A percentile compares a stretch with the other conserved stretches of the same genome.
phyloP scores from a whole-genome alignment of 2,888 invertebrate species.

The Petrolisthes manimaculis region DNA sequence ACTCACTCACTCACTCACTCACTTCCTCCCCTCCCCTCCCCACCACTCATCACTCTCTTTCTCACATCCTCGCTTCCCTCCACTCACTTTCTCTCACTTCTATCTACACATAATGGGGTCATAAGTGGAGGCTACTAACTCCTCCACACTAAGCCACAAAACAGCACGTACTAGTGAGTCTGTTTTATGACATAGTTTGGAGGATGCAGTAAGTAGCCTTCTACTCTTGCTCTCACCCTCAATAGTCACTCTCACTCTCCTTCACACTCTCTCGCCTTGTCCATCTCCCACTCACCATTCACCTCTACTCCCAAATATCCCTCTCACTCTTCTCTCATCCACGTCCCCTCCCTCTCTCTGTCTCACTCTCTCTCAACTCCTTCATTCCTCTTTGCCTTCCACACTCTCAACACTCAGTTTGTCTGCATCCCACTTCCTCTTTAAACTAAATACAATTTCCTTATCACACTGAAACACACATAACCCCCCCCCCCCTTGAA shows the following conservation, averaged over 20 bases:
- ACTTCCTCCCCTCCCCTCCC: conserved; percentile 6
- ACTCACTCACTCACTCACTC: neutral
- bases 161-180: no score
- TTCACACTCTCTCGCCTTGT: neutral
- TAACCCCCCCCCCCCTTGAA: neutral
- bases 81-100: no score
- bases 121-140: no score
- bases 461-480: neutral
- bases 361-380: neutral
- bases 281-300: neutral
- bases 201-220: no score
- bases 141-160: no score
- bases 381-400: neutral
- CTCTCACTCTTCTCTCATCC: neutral
- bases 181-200: no score
- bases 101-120: no score
- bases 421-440: neutral
- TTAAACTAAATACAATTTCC: neutral
- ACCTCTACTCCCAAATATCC: neutral
- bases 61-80: neutral
- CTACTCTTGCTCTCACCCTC: no score
- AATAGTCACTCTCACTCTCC: no score
- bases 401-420: neutral
- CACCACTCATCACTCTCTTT: neutral
- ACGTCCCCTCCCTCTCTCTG: neutral